A percentile compares a stretch with the other conserved stretches of the same genome.
These are phyloP conservation scores for Dryomyza anilis DNA, from an alignment of 2,888 invertebrate genomes.

Conservation along the genomic window DNA sequence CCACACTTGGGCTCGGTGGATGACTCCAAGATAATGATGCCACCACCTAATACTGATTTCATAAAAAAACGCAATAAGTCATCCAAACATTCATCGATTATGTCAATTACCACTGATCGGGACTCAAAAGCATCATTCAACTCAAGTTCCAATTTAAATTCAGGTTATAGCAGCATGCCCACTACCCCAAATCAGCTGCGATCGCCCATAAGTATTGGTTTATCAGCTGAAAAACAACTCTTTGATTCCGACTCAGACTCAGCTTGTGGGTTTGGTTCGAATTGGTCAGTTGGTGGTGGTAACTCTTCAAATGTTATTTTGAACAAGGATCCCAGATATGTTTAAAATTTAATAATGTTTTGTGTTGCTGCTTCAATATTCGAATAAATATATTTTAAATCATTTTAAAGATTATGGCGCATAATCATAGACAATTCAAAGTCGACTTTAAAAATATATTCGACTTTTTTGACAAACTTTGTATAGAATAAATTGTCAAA, in stretches of 20 bases:
- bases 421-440: too few species aligned
- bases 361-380: too few species aligned
- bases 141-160: conserved; percentile 51
- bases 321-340: conserved; percentile 39
- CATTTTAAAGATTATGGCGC: too few species aligned
- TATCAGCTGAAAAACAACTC: conserved; percentile 34
- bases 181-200: conserved; percentile 71
- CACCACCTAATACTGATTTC: too few species aligned
- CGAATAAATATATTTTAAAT: too few species aligned
- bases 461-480: too few species aligned
- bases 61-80: conserved; percentile 71
- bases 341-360: too few species aligned
- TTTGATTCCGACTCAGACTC: conserved; percentile 84
- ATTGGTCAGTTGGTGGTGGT: conserved; percentile 65
- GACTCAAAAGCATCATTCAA: conserved; percentile 53
- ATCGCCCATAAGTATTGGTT: conserved; percentile 50
- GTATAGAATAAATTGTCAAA: too few species aligned
- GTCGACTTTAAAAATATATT: too few species aligned
- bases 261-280: conserved; percentile 83
- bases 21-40: conserved; percentile 65
- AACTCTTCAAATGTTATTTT: conserved; percentile 43
- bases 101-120: conserved; percentile 48
- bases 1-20: conserved; percentile 63
- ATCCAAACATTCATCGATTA: conserved; percentile 62
- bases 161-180: conserved; percentile 67